phyloP scores from a whole-genome alignment of 2,113 vertebrate genomes.

The Nycticorax nycticorax region DNA sequence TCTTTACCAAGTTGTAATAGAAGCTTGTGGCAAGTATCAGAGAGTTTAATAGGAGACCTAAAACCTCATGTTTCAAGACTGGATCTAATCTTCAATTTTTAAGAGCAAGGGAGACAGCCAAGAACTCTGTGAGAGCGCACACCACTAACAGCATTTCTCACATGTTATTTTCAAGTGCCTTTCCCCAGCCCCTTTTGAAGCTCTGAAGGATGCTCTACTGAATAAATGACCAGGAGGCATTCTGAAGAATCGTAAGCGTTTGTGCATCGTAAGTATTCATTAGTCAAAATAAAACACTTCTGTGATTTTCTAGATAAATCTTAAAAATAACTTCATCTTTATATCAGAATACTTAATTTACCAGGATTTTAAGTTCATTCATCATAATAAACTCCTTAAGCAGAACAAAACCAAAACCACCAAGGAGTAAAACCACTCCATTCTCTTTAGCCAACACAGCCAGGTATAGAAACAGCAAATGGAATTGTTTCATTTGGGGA shows the following conservation, averaged over 20 bases:
- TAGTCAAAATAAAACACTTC: not conserved
- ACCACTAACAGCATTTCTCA: not conserved
- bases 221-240: not conserved
- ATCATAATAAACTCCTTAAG: not conserved
- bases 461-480: not conserved
- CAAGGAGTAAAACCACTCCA: not conserved
- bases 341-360: not conserved
- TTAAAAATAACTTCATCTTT: not conserved
- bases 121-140: not conserved
- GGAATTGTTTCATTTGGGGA: not conserved
- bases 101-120: not conserved
- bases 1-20: not conserved
- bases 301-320: not conserved
- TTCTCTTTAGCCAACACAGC: not conserved
- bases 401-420: not conserved
- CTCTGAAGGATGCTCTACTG: not conserved
- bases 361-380: not conserved
- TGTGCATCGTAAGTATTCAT: not conserved
- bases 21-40: not conserved
- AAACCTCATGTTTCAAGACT: not conserved
- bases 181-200: not conserved
- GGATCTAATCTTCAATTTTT: not conserved
- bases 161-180: not conserved
- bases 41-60: not conserved
- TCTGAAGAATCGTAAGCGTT: not conserved